A percentile compares a stretch with the other conserved stretches of the same genome.
These are phyloP conservation scores for Leptinotarsa lineolata DNA, from an alignment of 1,140 invertebrate species.

Conservation along the genomic window DNA sequence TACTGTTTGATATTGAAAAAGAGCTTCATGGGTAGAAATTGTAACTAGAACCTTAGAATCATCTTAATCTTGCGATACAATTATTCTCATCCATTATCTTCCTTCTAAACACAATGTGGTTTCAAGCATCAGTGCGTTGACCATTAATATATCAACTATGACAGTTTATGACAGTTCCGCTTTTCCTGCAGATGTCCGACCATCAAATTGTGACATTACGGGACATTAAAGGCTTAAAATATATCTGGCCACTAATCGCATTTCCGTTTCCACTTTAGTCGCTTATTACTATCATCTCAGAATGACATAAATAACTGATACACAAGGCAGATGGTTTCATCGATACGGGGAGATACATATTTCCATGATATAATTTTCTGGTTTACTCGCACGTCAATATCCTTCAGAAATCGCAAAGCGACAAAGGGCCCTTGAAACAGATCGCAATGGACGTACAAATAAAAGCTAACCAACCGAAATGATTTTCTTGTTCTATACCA, in stretches of 20 bases:
- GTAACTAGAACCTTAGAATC: no score
- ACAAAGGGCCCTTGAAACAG: not conserved
- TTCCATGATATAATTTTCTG: constrained; percentile 22
- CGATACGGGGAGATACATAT: constrained; percentile 10
- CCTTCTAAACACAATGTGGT: not conserved
- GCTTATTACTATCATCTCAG: constrained; percentile 5
- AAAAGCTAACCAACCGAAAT: constrained; percentile 19
- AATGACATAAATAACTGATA: constrained; percentile 22
- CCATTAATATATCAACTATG: not conserved
- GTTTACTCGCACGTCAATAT: constrained; percentile 22
- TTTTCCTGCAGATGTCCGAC: not conserved
- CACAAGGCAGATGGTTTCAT: constrained; percentile 18
- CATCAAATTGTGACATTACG: not conserved
- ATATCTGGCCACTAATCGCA: constrained; percentile 8
- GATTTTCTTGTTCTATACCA: constrained; percentile 25
- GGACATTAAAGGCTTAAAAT: constrained; percentile 22
- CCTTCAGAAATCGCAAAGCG: constrained; percentile 9
- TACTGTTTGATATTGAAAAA: no score
- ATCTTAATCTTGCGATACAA: no score
- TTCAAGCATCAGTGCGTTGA: not conserved
- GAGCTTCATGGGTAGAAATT: no score
- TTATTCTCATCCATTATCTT: no score
- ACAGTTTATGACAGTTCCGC: not conserved
- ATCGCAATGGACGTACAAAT: constrained; percentile 12
- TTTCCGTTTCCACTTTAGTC: constrained; percentile 29